Percentiles rank a stretch among this genome's conserved stretches.
phyloP scores from a whole-genome alignment of 2,888 invertebrate genomes.

The Noctuana brunneofusca region DNA sequence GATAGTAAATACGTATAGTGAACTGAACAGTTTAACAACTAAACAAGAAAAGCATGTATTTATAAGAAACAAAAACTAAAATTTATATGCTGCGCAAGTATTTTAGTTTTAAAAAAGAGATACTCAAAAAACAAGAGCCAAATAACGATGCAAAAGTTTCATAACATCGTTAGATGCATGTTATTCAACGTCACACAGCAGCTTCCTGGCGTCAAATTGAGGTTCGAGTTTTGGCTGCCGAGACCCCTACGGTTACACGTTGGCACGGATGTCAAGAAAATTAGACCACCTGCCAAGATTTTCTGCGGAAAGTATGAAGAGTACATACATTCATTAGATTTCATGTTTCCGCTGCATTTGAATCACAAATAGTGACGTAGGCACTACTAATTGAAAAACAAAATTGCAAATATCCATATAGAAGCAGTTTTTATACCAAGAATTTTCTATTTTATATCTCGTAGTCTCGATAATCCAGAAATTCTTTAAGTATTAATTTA shows the following conservation, averaged over 20 bases:
- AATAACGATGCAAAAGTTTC: not conserved
- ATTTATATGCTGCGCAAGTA: too few species aligned
- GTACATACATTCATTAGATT: slow-evolving; percentile 7
- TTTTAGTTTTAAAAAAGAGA: too few species aligned
- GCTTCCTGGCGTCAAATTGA: slow-evolving; percentile 16
- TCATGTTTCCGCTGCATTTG: slow-evolving; percentile 22
- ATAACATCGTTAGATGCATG: slow-evolving; percentile 3
- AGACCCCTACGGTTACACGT: slow-evolving; percentile 17
- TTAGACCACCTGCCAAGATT: slow-evolving; percentile 32
- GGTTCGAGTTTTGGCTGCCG: slow-evolving; percentile 15
- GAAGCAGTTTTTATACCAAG: too few species aligned
- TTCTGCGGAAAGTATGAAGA: slow-evolving; percentile 17
- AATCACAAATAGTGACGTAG: slow-evolving; percentile 14
- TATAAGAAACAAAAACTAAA: too few species aligned
- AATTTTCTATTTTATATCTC: too few species aligned
- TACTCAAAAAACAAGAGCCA: not conserved
- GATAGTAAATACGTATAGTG: too few species aligned
- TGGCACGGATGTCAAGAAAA: slow-evolving; percentile 31
- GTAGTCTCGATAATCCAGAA: too few species aligned
- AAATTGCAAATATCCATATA: not conserved
- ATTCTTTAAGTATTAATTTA: too few species aligned
- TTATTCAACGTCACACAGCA: slow-evolving; percentile 1
- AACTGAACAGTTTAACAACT: too few species aligned
- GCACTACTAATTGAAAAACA: not conserved
- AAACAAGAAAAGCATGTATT: too few species aligned